Base-by-base conservation (phyloP, 2,797 vertebrate species). In the Leptoclinus maculatus region DNA sequence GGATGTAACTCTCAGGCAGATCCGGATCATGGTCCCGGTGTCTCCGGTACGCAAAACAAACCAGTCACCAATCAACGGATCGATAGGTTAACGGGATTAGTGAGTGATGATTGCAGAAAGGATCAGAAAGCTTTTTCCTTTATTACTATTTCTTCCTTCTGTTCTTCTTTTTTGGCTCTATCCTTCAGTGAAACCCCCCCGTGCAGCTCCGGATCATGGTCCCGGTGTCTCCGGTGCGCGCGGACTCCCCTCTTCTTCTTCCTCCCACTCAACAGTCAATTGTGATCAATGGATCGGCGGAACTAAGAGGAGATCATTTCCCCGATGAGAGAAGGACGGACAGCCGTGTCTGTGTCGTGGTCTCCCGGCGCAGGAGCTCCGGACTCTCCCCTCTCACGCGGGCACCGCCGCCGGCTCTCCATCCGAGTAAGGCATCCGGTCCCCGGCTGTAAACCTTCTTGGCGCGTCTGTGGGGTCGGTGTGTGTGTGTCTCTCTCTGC, bases 121-220 rank as follows among this genome's bases (percentile, higher is more conserved):
- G 11, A 53, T 19, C 43, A 51, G 0, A 9, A 63, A 72, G 2
- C 58, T 67, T 69, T 3, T 51, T 60, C 21, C 34, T 62, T 57
- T 25, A 10, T 17, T 58, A 1, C 57, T 78, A 13, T 38, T 8
- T 66, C 7, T 16, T 53, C 5, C 5, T 47, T 8, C 17, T 14
- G n/a, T 43, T 66, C 1, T 49, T 59, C 65, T 7, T 43, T 43
- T 53, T 51, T 25, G 66, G 19, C 8, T 80, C 69, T 69, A 43
- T 62, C 81, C 74, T 43, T 84, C 70, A 79, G 14, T 45, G 71
- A 54, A 39, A 29, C 56, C 49, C 84, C 83, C 60, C 65, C 1
- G 76, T 49, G 78, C 80, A 11, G 82, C 71, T 97, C 94, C 97
- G 95, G 96, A 95, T 96, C 96, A 97, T 97, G 71, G 70, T 85